Conservation (phyloP, 2,888 invertebrate genomes). For the Lasiommata megera region DNA sequence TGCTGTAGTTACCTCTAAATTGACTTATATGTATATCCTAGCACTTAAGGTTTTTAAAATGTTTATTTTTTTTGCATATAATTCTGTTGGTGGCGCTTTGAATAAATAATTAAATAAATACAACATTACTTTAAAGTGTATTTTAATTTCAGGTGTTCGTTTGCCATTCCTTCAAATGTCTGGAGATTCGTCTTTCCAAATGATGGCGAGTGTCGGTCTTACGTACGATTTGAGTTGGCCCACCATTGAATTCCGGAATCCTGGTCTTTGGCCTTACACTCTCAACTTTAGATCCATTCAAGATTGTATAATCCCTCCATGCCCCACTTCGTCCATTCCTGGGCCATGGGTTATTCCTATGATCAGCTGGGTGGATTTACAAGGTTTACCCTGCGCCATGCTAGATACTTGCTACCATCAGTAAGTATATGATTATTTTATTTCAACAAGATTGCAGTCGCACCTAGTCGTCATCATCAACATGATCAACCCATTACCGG, state of each 20-base stretch:
- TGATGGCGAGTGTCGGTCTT: constrained; percentile 73
- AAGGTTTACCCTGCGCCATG: constrained; percentile 77
- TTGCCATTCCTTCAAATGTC: constrained; percentile 80
- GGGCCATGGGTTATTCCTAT: constrained; percentile 86
- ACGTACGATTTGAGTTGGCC: constrained; percentile 84
- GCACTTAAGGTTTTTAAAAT: too few species aligned
- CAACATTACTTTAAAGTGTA: background rate
- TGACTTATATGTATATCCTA: too few species aligned
- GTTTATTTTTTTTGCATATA: too few species aligned
- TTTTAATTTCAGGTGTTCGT: constrained; percentile 59
- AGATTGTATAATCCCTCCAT: constrained; percentile 78
- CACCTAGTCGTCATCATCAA: too few species aligned
- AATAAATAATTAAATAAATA: too few species aligned
- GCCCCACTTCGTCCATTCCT: constrained; percentile 80
- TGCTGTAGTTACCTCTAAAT: too few species aligned
- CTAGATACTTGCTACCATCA: constrained; percentile 73
- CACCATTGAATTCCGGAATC: constrained; percentile 55
- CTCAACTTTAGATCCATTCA: constrained; percentile 81
- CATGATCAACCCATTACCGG: too few species aligned
- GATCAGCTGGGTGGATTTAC: constrained; percentile 73
- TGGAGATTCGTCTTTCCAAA: constrained; percentile 81
- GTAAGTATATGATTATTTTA: too few species aligned
- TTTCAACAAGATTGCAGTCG: too few species aligned
- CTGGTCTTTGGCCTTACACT: constrained; percentile 86
- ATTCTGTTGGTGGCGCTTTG: too few species aligned